Evolutionary conservation across 1,140 invertebrate genomes (phyloP), one percentile per base, ranked within the genome.

Genomic region (Drosophila pachea): DNA sequence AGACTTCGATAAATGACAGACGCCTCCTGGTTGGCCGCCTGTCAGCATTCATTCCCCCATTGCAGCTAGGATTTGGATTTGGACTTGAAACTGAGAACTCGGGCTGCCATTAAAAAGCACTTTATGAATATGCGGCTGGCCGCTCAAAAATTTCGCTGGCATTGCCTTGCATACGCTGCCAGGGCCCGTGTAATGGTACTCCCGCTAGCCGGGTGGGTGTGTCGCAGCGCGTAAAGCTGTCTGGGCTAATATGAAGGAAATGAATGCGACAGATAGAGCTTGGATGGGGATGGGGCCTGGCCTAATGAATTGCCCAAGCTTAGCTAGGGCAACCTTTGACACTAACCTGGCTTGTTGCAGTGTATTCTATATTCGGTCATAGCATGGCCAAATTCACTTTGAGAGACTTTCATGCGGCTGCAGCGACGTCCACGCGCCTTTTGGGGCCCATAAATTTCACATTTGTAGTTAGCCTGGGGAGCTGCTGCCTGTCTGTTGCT

Each of bases 401-500:
- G 22, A 22, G 22, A 22, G 22, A 2, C 22, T 53, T 43, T 14
- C 49, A 33, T 53, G 42, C 35, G 32, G 9, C 7, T 32, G 14
- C 58, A 29, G 54, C 33, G 31, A 61, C 68, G 82, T 84, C 75
- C 74, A 75, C 70, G 68, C 60, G 68, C 68, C 78, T 82, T 78
- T 67, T 56, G 78, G 78, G 78, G 61, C 75, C 72, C 78, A 82
- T 82, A 82, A 82, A 82, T 82, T 82, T 78, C 79, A 63, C 65
- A 73, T 84, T 83, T 84, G 47, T 43, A 66, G 81, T 83, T 66
- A 73, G 74, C 74, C 49, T 49, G 72, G 54, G 68, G 71, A 72
- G 49, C 49, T 54, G 49, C 49, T 54, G 56, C 9, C 12, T 43
- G 16, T 16, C 16, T 43, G 14, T n/a, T 59, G 40, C 45, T 42